Evolutionary conservation across 2,888 invertebrate species (phyloP).

Genomic region (Mongoloraphidia duomilia): DNA sequence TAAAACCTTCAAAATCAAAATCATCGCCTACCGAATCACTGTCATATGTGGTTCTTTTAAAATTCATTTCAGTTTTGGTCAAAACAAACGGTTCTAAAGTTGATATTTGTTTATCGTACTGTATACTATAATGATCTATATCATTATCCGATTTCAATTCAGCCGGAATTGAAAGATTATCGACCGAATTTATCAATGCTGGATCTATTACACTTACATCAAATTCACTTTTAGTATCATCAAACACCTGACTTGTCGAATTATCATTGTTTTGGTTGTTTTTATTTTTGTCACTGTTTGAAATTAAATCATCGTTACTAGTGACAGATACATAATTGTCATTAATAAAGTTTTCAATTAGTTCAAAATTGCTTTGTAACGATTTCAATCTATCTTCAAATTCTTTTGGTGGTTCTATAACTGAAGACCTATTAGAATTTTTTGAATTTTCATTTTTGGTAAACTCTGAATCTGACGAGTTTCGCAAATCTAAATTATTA

Average conservation of each 20-base stretch:
- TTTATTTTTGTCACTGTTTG: constrained; percentile 6
- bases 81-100: constrained; percentile 26
- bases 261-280: constrained; percentile 14
- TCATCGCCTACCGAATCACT: constrained; percentile 43
- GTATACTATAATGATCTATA: constrained; percentile 32
- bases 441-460: neutral
- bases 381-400: constrained; percentile 27
- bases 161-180: constrained; percentile 45
- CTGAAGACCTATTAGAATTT: constrained; percentile 23
- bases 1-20: constrained; percentile 48
- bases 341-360: constrained; percentile 27
- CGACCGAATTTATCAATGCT: constrained; percentile 52
- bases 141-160: constrained; percentile 18
- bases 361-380: constrained; percentile 24
- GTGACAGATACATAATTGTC: constrained; percentile 17
- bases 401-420: constrained; percentile 30
- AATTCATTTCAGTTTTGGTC: constrained; percentile 22
- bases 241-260: constrained; percentile 7
- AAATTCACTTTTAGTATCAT: constrained; percentile 16
- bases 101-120: constrained; percentile 39
- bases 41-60: constrained; percentile 33
- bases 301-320: constrained; percentile 4
- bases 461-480: neutral
- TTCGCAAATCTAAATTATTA: no score
- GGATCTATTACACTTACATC: constrained; percentile 36